These are phyloP conservation scores for Phragmatobia fuliginosa DNA, from an alignment of 2,888 invertebrate genomes.

Conservation along the genomic window DNA sequence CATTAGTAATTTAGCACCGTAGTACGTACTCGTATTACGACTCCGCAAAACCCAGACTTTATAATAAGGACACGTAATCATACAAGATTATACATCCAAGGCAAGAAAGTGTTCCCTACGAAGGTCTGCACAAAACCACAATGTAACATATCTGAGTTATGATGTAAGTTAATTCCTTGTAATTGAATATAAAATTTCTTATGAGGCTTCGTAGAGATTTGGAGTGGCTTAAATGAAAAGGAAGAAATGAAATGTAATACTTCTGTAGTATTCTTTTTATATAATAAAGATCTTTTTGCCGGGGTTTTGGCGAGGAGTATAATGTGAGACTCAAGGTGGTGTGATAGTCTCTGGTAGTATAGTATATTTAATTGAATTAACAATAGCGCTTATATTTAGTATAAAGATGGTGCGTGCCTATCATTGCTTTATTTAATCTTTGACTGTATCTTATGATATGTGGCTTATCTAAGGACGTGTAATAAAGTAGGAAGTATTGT, in stretches of 20 bases:
- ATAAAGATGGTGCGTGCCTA: too few species aligned
- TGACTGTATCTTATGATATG: too few species aligned
- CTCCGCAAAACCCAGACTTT: slow-evolving; percentile 17
- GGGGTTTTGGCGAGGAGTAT: too few species aligned
- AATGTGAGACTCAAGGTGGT: too few species aligned
- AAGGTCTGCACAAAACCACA: slow-evolving; percentile 11
- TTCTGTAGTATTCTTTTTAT: neutral
- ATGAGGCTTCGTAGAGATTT: neutral
- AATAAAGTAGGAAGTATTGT: too few species aligned
- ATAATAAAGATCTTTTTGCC: too few species aligned
- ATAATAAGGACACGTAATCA: slow-evolving; percentile 20
- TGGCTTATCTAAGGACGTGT: too few species aligned
- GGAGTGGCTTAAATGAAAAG: neutral
- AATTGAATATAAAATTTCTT: slow-evolving; percentile 16
- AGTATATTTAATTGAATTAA: too few species aligned
- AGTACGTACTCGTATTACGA: slow-evolving; percentile 16
- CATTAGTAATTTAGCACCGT: slow-evolving; percentile 4
- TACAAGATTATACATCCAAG: slow-evolving; percentile 14
- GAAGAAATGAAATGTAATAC: neutral
- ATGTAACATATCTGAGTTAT: neutral
- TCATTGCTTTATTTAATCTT: too few species aligned
- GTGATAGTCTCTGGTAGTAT: too few species aligned
- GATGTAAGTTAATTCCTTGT: slow-evolving; percentile 16
- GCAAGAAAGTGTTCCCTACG: slow-evolving; percentile 3
- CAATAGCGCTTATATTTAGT: too few species aligned